Base-by-base conservation (phyloP, 2,888 invertebrate genomes). In the Drosophila pseudotalamancana region DNA sequence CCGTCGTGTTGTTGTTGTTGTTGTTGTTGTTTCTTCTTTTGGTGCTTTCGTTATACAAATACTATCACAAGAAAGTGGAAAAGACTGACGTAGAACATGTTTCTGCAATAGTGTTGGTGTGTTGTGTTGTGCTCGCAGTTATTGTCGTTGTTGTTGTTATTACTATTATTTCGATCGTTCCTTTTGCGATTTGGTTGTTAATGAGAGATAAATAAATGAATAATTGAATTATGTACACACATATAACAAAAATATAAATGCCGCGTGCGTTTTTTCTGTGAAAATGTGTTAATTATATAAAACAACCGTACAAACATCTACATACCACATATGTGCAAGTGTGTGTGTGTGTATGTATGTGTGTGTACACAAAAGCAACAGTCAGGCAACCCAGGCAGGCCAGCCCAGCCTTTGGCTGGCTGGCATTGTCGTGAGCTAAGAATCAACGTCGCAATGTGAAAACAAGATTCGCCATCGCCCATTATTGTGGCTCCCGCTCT, bases 201-300 rank as follows among this genome's bases (percentile, higher is more conserved):
- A 87, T 84, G 69, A 74, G 77, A 77, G 84, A 83, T 83, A 83
- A 83, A 83, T 84, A 87, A 82, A 84, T 83, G 78, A 84, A 83
- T 83, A 87, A 83, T 83, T 87, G 74, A 83, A 87, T 83, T 87
- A 83, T 75, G 75, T 74, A 57, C 68, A 56, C 48, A 77, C 50
- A 51, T 50, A 45, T 18, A 40, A 59, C 53, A 55, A 45, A 73
- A 65, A 69, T 64, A 72, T 57, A 60, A 67, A 64, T 59, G 63
- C 67, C 67, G 74, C 63, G 63, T 72, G 60, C 60, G 62, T 65
- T 64, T 62, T 51, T 73, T 51, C 62, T 65, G 56, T 72, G 71
- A 64, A 85, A 72, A 79, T 71, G 86, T 81, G 81, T 73, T 86
- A 81, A 86, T 81, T 81, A 80, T 79, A 85, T 80, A 80, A 85